Evolutionary conservation across 2,888 invertebrate genomes (phyloP).

Genomic region (Danaus chrysippus): DNA sequence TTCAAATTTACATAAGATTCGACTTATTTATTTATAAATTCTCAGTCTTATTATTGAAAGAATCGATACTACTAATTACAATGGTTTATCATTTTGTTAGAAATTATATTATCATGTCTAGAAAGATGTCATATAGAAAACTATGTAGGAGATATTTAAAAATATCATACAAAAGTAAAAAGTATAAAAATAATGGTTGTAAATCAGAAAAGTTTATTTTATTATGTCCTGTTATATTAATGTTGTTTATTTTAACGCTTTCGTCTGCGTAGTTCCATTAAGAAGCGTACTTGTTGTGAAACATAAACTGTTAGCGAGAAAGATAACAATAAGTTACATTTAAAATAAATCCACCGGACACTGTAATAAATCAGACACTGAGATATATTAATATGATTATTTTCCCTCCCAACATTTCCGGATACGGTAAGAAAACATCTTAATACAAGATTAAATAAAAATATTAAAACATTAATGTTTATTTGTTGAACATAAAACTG

Average conservation of each 20-base stretch:
- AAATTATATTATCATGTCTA: too few species aligned
- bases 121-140: too few species aligned
- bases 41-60: too few species aligned
- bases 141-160: too few species aligned
- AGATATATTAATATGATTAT: too few species aligned
- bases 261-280: constrained; percentile 35
- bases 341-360: constrained; percentile 12
- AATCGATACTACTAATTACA: too few species aligned
- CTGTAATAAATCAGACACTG: too few species aligned
- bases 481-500: neutral
- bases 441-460: neutral
- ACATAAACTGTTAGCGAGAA: constrained; percentile 38
- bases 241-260: constrained; percentile 45
- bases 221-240: constrained; percentile 38
- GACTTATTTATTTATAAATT: too few species aligned
- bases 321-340: constrained; percentile 25
- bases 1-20: too few species aligned
- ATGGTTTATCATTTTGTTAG: too few species aligned
- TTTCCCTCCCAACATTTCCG: too few species aligned
- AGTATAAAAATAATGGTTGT: constrained; percentile 30
- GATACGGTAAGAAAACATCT: too few species aligned
- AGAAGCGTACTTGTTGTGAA: constrained; percentile 35
- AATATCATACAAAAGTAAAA: constrained; percentile 22
- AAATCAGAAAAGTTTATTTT: constrained; percentile 45
- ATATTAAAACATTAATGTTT: neutral